Conservation (phyloP, 2,888 invertebrate genomes). For the Caenorhabditis sp. region DNA sequence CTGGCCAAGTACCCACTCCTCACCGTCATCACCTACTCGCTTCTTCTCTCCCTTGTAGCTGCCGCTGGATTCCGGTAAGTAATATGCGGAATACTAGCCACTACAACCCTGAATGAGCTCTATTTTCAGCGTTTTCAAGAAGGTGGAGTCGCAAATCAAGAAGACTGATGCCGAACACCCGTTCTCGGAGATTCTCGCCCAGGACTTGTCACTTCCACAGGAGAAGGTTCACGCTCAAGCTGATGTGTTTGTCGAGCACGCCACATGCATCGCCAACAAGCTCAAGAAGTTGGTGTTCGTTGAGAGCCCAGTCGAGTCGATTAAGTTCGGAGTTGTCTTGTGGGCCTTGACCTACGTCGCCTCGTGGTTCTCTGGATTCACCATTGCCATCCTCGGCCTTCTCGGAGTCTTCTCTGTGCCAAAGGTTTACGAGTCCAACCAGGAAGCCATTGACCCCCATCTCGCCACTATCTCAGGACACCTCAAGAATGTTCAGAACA, state of each 20-base stretch:
- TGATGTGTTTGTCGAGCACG: conserved; percentile 91
- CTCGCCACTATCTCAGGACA: conserved; percentile 77
- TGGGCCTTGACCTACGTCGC: conserved; percentile 98
- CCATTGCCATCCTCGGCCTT: conserved; percentile 91
- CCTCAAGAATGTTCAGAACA: conserved; percentile 77
- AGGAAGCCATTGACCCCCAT: conserved; percentile 82
- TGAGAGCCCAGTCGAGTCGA: conserved; percentile 93
- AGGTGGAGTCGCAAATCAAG: conserved; percentile 85
- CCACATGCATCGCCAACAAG: conserved; percentile 90
- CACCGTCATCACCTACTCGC: conserved; percentile 92
- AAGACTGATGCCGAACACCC: conserved; percentile 96
- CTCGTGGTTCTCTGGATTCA: conserved; percentile 99
- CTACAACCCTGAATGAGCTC: conserved; percentile 88
- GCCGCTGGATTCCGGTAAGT: conserved; percentile 91
- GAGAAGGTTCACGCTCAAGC: conserved; percentile 94
- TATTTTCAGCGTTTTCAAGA: conserved; percentile 68
- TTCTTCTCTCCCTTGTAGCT: conserved; percentile 90
- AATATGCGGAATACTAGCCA: conserved; percentile 85
- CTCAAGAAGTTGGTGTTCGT: conserved; percentile 95
- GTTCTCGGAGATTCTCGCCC: conserved; percentile 93
- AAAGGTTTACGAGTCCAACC: conserved; percentile 82
- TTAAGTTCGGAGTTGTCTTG: conserved; percentile 92
- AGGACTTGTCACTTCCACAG: conserved; percentile 92
- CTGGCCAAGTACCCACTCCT: conserved; percentile 87
- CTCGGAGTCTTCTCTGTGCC: conserved; percentile 80